Conservation (phyloP, 1,140 invertebrate genomes). For the Fopius arisanus region DNA sequence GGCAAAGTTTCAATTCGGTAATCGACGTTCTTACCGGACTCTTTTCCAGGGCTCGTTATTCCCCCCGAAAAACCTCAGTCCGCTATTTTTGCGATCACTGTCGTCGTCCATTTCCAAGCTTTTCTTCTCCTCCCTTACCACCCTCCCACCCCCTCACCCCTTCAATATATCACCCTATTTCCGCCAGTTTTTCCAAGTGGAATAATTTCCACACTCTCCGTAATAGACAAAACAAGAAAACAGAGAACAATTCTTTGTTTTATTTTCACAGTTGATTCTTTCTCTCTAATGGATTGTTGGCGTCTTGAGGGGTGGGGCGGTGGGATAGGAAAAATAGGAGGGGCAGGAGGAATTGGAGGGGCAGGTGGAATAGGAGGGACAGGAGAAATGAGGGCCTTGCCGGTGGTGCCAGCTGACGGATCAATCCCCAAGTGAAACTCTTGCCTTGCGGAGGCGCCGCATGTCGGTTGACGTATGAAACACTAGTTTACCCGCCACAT, state of each 20-base stretch:
- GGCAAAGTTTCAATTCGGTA: slow-evolving; percentile 32
- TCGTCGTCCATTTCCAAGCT: neutral
- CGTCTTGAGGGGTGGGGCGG: no score
- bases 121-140: neutral
- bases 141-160: neutral
- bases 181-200: neutral
- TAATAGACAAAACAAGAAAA: neutral
- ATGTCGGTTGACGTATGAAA: slow-evolving; percentile 34
- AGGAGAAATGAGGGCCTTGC: slow-evolving; percentile 44
- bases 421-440: slow-evolving; percentile 24
- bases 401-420: slow-evolving; percentile 59
- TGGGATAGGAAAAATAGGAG: no score
- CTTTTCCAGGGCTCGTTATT: neutral
- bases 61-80: neutral
- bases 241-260: slow-evolving; percentile 8
- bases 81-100: slow-evolving; percentile 10
- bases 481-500: neutral
- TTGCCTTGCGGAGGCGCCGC: slow-evolving; percentile 42
- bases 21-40: slow-evolving; percentile 21
- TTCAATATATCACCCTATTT: neutral
- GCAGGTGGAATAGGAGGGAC: neutral
- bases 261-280: neutral
- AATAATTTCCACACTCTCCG: no score
- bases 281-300: no score
- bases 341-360: no score